Conservation (phyloP, 2,888 invertebrate genomes). For the Silvanus unidentatus region DNA sequence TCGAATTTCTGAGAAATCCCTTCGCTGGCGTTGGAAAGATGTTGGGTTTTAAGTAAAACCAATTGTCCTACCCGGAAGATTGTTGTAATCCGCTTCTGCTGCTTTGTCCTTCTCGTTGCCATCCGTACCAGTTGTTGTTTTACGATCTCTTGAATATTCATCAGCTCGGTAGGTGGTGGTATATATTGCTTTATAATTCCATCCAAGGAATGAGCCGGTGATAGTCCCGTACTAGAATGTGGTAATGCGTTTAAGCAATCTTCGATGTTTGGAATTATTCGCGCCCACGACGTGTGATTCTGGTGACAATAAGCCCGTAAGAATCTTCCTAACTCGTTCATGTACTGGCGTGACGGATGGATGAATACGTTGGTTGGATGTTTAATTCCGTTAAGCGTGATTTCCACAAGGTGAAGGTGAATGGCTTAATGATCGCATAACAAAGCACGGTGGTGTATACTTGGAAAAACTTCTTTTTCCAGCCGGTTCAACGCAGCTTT, state of each 20-base stretch:
- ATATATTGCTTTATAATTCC: background rate
- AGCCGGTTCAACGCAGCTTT: background rate
- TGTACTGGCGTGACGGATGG: conserved; percentile 1
- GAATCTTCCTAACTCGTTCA: conserved; percentile 4
- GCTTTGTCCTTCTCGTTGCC: background rate
- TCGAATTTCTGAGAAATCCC: background rate
- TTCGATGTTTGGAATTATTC: background rate
- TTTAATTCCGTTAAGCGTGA: background rate
- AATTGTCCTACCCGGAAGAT: background rate
- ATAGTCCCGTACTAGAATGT: background rate
- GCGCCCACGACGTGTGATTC: conserved; percentile 3
- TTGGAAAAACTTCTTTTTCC: background rate
- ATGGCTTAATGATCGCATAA: conserved; percentile 4
- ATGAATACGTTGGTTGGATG: background rate
- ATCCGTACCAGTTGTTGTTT: background rate
- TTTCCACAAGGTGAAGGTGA: conserved; percentile 13
- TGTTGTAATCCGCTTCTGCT: background rate
- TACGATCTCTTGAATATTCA: background rate
- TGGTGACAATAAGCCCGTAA: conserved; percentile 2
- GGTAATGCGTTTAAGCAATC: background rate
- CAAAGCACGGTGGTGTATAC: background rate
- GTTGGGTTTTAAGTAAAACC: background rate
- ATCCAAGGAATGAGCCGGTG: background rate
- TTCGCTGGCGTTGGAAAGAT: background rate
- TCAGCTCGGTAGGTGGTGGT: background rate